Evolutionary conservation across 2,888 invertebrate genomes (phyloP).

Genomic region (Acleris literana): DNA sequence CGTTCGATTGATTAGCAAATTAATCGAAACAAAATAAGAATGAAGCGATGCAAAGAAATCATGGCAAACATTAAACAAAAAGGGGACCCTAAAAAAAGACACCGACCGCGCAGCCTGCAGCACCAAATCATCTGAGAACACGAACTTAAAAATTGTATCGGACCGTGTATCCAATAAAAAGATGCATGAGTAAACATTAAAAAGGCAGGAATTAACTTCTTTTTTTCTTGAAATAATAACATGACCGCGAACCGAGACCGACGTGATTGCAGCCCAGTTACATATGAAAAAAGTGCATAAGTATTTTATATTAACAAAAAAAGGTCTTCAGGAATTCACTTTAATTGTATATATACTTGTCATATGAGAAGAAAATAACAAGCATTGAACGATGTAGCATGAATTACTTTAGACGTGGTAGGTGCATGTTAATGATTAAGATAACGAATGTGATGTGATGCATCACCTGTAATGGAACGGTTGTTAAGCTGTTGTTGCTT

Average conservation of each 20-base stretch:
- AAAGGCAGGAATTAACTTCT: constrained; percentile 30
- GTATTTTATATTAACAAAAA: no score
- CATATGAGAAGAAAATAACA: no score
- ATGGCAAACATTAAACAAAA: constrained; percentile 27
- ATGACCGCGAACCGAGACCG: constrained; percentile 25
- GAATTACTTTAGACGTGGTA: no score
- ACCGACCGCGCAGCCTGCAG: constrained; percentile 29
- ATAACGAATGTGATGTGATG: no score
- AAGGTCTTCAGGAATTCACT: no score
- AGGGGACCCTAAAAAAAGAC: constrained; percentile 27
- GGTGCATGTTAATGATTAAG: no score
- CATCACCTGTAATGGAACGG: no score
- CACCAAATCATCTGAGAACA: constrained; percentile 33
- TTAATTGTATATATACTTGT: no score
- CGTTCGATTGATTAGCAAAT: constrained; percentile 31
- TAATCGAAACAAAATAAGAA: constrained; percentile 17
- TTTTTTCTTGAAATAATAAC: constrained; percentile 25
- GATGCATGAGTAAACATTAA: constrained; percentile 37
- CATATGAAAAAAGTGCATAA: constrained; percentile 7
- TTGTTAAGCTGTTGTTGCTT: not conserved
- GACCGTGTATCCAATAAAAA: constrained; percentile 24
- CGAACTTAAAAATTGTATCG: constrained; percentile 24
- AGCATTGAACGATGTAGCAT: no score
- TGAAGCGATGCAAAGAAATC: constrained; percentile 17
- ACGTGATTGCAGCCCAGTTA: constrained; percentile 22